Evolutionary conservation across 2,888 invertebrate species (phyloP).

Genomic region (Digitonthophagus gazella): DNA sequence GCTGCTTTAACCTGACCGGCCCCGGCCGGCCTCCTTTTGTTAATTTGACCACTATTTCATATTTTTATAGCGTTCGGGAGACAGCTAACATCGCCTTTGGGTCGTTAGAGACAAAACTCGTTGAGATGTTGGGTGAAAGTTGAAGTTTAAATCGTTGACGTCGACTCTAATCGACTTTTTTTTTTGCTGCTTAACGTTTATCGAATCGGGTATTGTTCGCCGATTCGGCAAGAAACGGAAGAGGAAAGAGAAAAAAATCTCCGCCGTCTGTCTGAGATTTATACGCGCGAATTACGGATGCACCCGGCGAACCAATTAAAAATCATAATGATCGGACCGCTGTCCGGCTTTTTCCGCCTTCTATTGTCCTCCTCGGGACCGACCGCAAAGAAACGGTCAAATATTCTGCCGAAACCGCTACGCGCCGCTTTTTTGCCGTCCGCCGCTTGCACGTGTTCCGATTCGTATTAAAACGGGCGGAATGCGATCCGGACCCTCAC

Average conservation of each 20-base stretch:
- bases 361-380: neutral
- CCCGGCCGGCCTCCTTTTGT: neutral
- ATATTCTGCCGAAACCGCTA: neutral
- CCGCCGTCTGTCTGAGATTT: neutral
- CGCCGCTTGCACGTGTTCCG: slow-evolving; percentile 31
- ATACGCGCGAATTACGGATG: neutral
- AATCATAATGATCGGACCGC: neutral
- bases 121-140: neutral
- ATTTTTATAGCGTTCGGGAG: neutral
- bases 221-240: neutral
- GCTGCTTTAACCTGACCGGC: neutral
- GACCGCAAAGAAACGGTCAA: slow-evolving; percentile 3
- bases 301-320: neutral
- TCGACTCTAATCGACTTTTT: neutral
- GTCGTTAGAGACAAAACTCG: neutral
- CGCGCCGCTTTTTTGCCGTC: slow-evolving; percentile 11
- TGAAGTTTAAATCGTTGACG: neutral
- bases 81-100: neutral
- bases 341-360: neutral
- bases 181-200: neutral
- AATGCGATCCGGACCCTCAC: slow-evolving; percentile 30
- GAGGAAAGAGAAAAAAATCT: neutral
- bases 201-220: neutral
- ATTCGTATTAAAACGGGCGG: slow-evolving; percentile 30
- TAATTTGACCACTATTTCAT: neutral